phyloP scores from a whole-genome alignment of 2,113 vertebrate genomes.

The Rhinoderma darwinii region DNA sequence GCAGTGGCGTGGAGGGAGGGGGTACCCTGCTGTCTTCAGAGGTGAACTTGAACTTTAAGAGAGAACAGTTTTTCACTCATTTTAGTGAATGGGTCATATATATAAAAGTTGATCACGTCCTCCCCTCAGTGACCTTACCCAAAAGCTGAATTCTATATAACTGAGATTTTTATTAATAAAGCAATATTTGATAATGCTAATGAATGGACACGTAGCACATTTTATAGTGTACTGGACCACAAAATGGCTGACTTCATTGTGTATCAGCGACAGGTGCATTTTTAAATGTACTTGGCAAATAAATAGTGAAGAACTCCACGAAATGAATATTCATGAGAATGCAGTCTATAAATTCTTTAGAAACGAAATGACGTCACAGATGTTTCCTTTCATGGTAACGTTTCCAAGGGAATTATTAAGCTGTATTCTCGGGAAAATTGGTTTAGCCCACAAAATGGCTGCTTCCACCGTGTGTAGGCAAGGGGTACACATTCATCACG shows the following conservation, averaged over 20 bases:
- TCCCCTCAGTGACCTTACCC: neutral
- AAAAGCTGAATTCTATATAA: neutral
- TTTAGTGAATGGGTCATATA: neutral
- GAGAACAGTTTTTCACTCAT: neutral
- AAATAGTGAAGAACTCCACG: neutral
- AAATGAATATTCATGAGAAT: slow-evolving; percentile 35
- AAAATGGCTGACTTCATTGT: slow-evolving; percentile 29
- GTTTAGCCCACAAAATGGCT: slow-evolving; percentile 35
- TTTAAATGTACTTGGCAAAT: neutral
- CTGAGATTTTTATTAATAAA: neutral
- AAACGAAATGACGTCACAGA: slow-evolving; percentile 14
- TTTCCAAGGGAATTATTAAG: neutral
- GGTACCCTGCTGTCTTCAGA: neutral
- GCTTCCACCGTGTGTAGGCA: slow-evolving; percentile 38
- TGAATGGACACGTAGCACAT: neutral
- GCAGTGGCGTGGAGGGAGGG: neutral
- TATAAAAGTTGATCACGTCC: neutral
- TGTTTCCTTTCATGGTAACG: neutral
- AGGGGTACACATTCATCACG: slow-evolving; percentile 3
- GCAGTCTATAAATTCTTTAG: slow-evolving; percentile 35
- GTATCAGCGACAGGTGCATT: neutral
- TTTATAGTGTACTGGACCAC: neutral
- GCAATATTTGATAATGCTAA: neutral
- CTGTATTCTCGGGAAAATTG: neutral
- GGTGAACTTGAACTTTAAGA: neutral